Evolutionary conservation across 2,797 vertebrate species (phyloP).

Genomic region (Takifugu ocellatus): DNA sequence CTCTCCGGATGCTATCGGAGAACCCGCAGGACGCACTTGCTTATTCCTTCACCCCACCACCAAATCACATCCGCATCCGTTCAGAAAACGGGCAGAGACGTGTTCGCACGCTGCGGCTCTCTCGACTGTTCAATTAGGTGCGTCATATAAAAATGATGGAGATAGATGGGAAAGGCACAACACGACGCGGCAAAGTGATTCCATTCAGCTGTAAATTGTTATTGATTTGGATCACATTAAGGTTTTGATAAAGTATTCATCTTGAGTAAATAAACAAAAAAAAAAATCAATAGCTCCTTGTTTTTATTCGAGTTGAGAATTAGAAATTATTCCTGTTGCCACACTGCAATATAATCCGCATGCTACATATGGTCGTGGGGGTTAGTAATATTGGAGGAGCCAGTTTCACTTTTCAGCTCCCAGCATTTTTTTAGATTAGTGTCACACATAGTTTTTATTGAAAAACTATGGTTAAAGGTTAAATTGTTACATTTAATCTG

Average conservation of each 20-base stretch:
- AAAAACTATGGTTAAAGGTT: neutral
- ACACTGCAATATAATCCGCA: neutral
- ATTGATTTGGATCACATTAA: slow-evolving; percentile 5
- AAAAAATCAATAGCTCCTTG: neutral
- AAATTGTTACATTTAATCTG: neutral
- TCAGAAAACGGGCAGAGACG: slow-evolving; percentile 1
- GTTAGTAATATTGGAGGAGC: neutral
- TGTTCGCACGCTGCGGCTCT: neutral
- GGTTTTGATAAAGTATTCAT: slow-evolving; percentile 1
- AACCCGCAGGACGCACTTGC: no score
- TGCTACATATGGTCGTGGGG: neutral
- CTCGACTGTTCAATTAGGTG: neutral
- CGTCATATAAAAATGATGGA: neutral
- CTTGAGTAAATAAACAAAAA: slow-evolving; percentile 8
- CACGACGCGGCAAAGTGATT: neutral
- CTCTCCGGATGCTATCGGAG: no score
- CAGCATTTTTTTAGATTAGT: neutral
- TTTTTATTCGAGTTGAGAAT: slow-evolving; percentile 6
- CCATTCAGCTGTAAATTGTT: neutral
- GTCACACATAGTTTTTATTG: neutral
- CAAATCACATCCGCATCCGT: neutral
- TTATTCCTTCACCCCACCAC: no score
- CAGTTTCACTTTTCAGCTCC: neutral
- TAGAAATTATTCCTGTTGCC: neutral
- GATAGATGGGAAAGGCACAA: neutral